Conservation (phyloP, 2,113 vertebrate species). For the Nesoenas mayeri region DNA sequence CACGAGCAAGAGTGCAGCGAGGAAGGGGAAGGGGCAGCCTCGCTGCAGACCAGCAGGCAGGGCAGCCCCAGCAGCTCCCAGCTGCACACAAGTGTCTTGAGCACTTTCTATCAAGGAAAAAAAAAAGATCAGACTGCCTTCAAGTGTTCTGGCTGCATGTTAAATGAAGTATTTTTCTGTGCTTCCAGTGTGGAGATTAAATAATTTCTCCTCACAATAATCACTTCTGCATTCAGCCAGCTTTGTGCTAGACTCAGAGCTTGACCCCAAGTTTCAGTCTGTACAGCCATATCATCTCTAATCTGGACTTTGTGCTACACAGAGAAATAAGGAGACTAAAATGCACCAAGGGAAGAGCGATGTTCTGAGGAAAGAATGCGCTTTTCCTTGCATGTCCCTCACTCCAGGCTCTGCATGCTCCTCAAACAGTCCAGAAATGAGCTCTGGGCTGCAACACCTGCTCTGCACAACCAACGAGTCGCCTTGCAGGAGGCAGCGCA, state of each 20-base stretch:
- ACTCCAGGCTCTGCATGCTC: neutral
- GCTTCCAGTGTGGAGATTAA: conserved; percentile 50
- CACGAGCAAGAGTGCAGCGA: fast-evolving
- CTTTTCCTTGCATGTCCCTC: neutral
- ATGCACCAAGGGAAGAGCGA: neutral
- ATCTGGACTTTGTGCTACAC: conserved; percentile 43
- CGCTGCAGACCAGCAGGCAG: neutral
- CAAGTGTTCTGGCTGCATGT: conserved; percentile 48
- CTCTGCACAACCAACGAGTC: neutral
- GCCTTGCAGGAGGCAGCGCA: neutral
- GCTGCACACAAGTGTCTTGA: neutral
- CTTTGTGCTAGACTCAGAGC: conserved; percentile 43
- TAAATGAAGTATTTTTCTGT: conserved; percentile 61
- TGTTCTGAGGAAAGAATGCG: neutral
- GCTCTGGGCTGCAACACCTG: neutral
- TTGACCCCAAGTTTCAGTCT: conserved; percentile 51
- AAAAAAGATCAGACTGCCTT: conserved; percentile 44
- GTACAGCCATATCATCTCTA: conserved; percentile 46
- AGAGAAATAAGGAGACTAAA: conserved; percentile 10
- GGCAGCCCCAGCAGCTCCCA: conserved; percentile 10
- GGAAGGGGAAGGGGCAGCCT: neutral
- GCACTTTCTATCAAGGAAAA: conserved; percentile 49
- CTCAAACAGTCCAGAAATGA: neutral
- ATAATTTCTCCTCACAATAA: conserved; percentile 51
- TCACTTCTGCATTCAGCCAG: conserved; percentile 49